Base-by-base conservation (phyloP, 2,113 vertebrate genomes). In the Silurus asotus region DNA sequence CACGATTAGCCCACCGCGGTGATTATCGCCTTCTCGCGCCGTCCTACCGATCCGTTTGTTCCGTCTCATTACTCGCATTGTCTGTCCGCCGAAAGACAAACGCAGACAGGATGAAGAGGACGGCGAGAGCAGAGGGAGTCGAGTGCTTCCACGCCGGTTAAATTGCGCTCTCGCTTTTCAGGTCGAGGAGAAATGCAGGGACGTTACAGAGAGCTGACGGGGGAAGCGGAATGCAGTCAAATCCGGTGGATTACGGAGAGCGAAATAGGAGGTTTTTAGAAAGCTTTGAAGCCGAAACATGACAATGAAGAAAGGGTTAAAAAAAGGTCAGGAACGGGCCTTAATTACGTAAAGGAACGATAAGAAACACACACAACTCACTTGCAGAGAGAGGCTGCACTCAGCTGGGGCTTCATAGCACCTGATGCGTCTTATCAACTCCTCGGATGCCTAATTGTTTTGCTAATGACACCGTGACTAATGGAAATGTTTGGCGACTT, bases 401-500 rank as follows among this genome's bases (percentile, higher is more conserved):
- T 76, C 49, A 4, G 8, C n/a, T 13, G 53, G 69, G 23, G 49
- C 88, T 85, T 75, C 55, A n/a, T 59, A 75, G 49, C 51, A 77
- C 78, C 65, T 67, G 64, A 86, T 76, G 85, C 59, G 64, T 76
- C 86, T 88, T 91, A 89, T 91, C 88, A 88, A 90, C 86, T 81
- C 90, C 92, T 92, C 93, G 93, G 93, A 94, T 94, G 93, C 90
- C 93, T 94, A 95, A 95, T 94, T 94, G 93, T 93, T 93, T 92
- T 92, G 89, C 93, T 95, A 95, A 95, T 94, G 94, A 94, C 83
- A 92, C 92, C n/a, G 82, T 80, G 88, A 91, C 93, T 94, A 94
- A 95, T 95, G 93, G 93, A 93, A 94, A 93, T 94, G 94, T 95
- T 95, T 94, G 94, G 92, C 88, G 91, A 89, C 87, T 94, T 92